Base-by-base conservation (phyloP, 2,797 vertebrate species). In the Diplodus puntazzo region DNA sequence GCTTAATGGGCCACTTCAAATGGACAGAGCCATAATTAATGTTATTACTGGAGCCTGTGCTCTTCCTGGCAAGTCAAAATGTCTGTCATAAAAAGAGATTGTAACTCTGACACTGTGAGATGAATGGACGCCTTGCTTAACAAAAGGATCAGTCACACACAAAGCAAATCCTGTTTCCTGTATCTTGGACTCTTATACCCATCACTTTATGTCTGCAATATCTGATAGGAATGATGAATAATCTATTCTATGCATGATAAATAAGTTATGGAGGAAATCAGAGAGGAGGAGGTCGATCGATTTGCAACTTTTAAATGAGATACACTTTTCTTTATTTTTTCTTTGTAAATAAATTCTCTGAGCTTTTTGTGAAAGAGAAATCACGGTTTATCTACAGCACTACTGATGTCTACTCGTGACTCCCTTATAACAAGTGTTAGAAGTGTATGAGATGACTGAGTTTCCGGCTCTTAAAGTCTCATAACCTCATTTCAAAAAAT, bases 1-100 rank as follows among this genome's bases (percentile, higher is more conserved):
- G 45, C 13, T 53, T 11, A 48, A 11, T 23, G 48, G 42, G 49
- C 12, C 30, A 45, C 27, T 45, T 61, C 21, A 72, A 53, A 68
- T 46, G 12, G 45, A n/a, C 7, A 5, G 2, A 23, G 63, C n/a
- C 18, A 34, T 61, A 20, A 42, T 39, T 59, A 30, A 62, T 45
- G 27, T 58, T 21, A 25, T 18, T 11, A 61, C 18, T 5, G 57
- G 65, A n/a, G 71, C 48, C 16, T 59, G 55, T 63, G 45, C 4
- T 42, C 27, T 18, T 52, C 20, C 43, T 53, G 34, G 14, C 48
- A 27, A 27, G 53, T 62, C 16, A 62, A 72, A 67, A 57, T 21
- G n/a, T 20, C 43, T 7, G 14, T 16, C n/a, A 5, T 68, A 39
- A 69, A 76, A 73, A 72, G 13, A 39, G 25, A 57, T 52, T 27